Base-by-base conservation (phyloP, 2,888 invertebrate species). In the Rhimphoctona megacephalus region DNA sequence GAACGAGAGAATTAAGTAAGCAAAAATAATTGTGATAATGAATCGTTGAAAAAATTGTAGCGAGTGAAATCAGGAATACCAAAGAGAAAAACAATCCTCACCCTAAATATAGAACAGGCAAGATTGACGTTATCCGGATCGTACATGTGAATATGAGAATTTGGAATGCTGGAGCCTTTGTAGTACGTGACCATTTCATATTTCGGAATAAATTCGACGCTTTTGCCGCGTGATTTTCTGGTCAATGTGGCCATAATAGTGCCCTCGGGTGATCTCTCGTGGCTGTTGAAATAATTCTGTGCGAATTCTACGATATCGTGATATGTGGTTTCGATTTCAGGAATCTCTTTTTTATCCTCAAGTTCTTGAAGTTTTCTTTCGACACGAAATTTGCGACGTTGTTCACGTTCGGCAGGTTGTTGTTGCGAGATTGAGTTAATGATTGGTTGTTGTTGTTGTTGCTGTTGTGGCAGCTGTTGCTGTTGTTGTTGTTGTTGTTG, bases 161-260 rank as follows among this genome's bases (percentile, higher is more conserved):
- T 98, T 0, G 98, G 98, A 90, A 99, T 99, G 83, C 97, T 97
- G 91, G 97, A 97, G 66, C 97, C 97, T 93, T 98, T 97, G 93
- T 98, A 97, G 93, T 97, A 99, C 0, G 97, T 97, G 33, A 98
- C 96, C 98, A 99, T 98, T 94, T 99, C 98, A 91, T 98, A 97
- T 92, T 98, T 98, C 5, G 98, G 97, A 49, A 98, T 95, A 89
- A 97, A 95, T 93, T 98, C 98, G 90, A 97, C 95, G 14, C 97
- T 96, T 91, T 97, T 98, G 7, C 93, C 95, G 54, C 96, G 95
- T 0, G 96, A 95, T 94, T 97, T 98, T 86, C 98, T 95, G 0
- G 98, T 98, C 64, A 98, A 94, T 0, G 98, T 98, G 1, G 97
- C 97, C 95, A 98, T 98, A 89, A 98, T 97, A 11, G 98, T 98